Conservation (phyloP, 2,888 invertebrate species). For the Parapristionchus giblindavisi region DNA sequence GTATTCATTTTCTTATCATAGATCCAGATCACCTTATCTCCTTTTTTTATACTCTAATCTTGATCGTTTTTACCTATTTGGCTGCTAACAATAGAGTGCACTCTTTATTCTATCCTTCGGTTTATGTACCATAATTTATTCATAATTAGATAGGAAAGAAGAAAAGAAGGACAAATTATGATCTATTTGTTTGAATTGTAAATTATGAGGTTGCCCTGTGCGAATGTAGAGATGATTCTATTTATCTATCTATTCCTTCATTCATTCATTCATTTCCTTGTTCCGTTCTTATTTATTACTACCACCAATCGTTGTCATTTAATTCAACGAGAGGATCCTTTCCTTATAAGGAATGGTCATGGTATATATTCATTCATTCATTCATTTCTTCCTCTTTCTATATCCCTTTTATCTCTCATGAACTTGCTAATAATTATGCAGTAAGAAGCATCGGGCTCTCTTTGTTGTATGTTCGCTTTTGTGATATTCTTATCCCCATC, state of each 20-base stretch:
- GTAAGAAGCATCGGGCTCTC: slow-evolving; percentile 34
- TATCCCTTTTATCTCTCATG: slow-evolving; percentile 11
- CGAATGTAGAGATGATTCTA: slow-evolving; percentile 11
- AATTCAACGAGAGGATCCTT: slow-evolving; percentile 26
- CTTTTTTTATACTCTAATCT: too few relatives aligned
- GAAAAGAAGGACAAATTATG: slow-evolving; percentile 20
- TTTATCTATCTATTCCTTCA: not conserved
- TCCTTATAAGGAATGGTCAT: too few relatives aligned
- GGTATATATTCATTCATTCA: too few relatives aligned
- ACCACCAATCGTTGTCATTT: slow-evolving; percentile 9
- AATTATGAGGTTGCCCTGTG: not conserved
- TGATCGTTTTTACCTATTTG: too few relatives aligned
- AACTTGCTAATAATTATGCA: slow-evolving; percentile 30
- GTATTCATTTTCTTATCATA: too few relatives aligned
- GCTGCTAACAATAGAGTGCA: too few relatives aligned
- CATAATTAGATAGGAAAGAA: slow-evolving; percentile 31
- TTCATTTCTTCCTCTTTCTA: slow-evolving; percentile 10
- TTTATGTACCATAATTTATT: slow-evolving; percentile 35
- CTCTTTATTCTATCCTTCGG: slow-evolving; percentile 22
- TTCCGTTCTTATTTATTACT: not conserved
- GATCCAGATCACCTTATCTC: too few relatives aligned
- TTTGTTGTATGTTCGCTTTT: slow-evolving; percentile 30
- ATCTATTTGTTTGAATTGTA: slow-evolving; percentile 32
- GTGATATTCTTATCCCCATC: slow-evolving; percentile 11
- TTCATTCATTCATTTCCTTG: not conserved